phyloP scores from a whole-genome alignment of 1,140 invertebrate genomes.

The Lordiphosa clarofinis region DNA sequence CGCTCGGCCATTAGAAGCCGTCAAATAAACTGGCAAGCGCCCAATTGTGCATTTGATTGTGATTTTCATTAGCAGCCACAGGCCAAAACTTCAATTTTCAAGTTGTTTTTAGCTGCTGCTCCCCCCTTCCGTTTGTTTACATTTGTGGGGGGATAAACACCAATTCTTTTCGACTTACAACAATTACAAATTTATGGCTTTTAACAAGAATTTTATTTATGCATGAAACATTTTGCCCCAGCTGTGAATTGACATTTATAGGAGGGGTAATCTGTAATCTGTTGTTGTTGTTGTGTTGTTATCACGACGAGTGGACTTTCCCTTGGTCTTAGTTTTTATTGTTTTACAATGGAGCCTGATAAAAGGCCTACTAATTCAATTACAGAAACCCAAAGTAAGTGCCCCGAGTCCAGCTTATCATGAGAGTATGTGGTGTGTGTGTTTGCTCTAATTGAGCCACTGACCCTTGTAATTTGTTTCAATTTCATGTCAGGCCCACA shows the following conservation, averaged over 20 bases:
- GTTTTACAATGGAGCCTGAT: constrained; percentile 59
- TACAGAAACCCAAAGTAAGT: constrained; percentile 36
- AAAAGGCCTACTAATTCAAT: constrained; percentile 57
- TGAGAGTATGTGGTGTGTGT: constrained; percentile 2
- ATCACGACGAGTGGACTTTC: constrained; percentile 31
- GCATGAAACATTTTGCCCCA: constrained; percentile 10
- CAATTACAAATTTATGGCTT: constrained; percentile 48
- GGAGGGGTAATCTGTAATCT: constrained; percentile 12
- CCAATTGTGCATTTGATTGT: no score
- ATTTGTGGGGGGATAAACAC: constrained; percentile 24
- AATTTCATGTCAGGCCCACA: constrained; percentile 37
- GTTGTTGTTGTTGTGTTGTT: constrained; percentile 31
- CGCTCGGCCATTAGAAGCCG: constrained; percentile 5
- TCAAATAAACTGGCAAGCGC: constrained; percentile 51
- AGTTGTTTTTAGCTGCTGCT: not conserved
- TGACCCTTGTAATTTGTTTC: constrained; percentile 38
- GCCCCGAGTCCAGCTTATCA: constrained; percentile 42
- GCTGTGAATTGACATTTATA: constrained; percentile 54
- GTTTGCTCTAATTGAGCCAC: constrained; percentile 53
- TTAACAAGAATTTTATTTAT: constrained; percentile 57
- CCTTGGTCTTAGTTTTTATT: constrained; percentile 44
- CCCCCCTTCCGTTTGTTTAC: not conserved
- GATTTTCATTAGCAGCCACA: constrained; percentile 15
- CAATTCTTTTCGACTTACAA: constrained; percentile 14
- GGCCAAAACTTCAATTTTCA: not conserved